Conservation (phyloP, 2,888 invertebrate species). For the Caenorhabditis afra region DNA sequence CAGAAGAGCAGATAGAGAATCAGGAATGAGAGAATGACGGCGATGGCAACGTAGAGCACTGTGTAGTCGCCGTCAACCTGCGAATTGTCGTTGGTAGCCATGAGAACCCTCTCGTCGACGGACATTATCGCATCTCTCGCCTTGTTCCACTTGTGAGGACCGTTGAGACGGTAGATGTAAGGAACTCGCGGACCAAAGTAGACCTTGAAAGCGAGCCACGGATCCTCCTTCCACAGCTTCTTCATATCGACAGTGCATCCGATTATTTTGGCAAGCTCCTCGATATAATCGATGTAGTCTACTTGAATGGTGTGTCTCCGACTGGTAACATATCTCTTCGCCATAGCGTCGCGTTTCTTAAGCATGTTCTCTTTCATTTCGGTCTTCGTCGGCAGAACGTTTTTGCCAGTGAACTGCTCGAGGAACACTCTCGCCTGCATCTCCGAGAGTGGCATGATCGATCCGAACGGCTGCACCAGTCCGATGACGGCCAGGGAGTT, state of each 20-base stretch:
- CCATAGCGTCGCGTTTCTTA: constrained; percentile 73
- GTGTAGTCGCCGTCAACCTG: constrained; percentile 42
- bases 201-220: constrained; percentile 46
- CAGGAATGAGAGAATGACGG: neutral
- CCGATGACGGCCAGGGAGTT: constrained; percentile 82
- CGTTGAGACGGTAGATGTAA: constrained; percentile 69
- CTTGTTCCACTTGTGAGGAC: constrained; percentile 71
- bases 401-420: constrained; percentile 62
- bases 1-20: constrained; percentile 14
- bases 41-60: constrained; percentile 27
- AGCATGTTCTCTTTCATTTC: constrained; percentile 81
- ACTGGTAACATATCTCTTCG: constrained; percentile 69
- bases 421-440: constrained; percentile 82
- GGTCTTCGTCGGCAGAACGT: constrained; percentile 52
- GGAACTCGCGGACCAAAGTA: constrained; percentile 68
- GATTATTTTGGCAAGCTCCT: constrained; percentile 81
- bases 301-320: constrained; percentile 82
- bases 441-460: constrained; percentile 82
- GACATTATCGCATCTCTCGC: constrained; percentile 69
- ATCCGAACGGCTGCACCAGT: constrained; percentile 81
- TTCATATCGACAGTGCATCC: constrained; percentile 70
- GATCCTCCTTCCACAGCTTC: constrained; percentile 41
- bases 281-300: constrained; percentile 81
- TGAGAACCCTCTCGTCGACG: constrained; percentile 53
- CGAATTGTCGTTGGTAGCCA: constrained; percentile 50